phyloP scores from a whole-genome alignment of 2,113 vertebrate genomes.

The Picathartes gymnocephalus region DNA sequence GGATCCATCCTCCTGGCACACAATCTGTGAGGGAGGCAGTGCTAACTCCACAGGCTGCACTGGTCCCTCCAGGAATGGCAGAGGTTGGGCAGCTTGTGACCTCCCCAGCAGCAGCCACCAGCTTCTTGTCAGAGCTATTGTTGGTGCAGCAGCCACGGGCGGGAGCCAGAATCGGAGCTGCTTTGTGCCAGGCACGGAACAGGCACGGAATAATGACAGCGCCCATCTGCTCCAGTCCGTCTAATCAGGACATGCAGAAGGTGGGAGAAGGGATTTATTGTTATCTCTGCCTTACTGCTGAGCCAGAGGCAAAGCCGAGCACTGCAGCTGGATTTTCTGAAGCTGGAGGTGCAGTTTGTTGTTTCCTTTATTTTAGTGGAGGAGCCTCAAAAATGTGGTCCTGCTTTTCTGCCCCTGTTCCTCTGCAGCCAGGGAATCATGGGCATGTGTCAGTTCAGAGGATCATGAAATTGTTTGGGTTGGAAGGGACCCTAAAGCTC shows the following conservation, averaged over 20 bases:
- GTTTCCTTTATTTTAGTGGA: not conserved
- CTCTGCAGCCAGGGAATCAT: not conserved
- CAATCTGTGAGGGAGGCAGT: fast-evolving
- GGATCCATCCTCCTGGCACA: not conserved
- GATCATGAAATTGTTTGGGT: not conserved
- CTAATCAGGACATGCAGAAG: constrained; percentile 10
- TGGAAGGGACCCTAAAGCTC: not conserved
- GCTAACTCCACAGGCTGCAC: not conserved
- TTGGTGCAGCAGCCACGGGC: not conserved
- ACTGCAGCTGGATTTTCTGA: not conserved
- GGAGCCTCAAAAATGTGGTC: not conserved
- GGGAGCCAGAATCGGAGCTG: not conserved
- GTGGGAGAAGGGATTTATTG: constrained; percentile 39
- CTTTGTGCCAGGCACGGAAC: not conserved
- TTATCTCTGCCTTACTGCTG: not conserved
- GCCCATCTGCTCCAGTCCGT: not conserved
- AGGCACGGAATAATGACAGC: not conserved
- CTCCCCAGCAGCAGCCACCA: not conserved
- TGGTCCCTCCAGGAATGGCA: not conserved
- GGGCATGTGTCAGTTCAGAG: not conserved
- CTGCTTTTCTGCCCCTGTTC: not conserved
- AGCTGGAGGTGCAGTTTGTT: not conserved
- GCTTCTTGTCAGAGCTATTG: not conserved
- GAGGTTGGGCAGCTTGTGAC: not conserved
- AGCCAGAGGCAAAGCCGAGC: not conserved